phyloP scores from a whole-genome alignment of 2,888 invertebrate species.

The Stictocephala bisonia region DNA sequence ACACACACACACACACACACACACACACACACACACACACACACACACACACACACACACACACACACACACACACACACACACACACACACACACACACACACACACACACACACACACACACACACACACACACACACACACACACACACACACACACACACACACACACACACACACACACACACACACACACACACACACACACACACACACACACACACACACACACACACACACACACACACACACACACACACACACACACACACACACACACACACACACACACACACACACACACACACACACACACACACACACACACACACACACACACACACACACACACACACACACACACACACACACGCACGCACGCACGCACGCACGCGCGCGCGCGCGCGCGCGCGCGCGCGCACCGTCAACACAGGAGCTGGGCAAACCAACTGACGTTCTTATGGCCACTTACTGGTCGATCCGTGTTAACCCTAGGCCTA shows the following conservation, averaged over 20 bases:
- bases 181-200: constrained; percentile 13
- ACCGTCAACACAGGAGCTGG: too few species aligned
- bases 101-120: constrained; percentile 13
- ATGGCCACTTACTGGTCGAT: too few species aligned
- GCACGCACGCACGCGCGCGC: not conserved
- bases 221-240: constrained; percentile 13
- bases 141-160: too few species aligned
- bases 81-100: constrained; percentile 9
- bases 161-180: constrained; percentile 13
- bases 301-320: constrained; percentile 10
- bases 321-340: constrained; percentile 4
- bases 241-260: constrained; percentile 13
- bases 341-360: constrained; percentile 13
- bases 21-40: not conserved
- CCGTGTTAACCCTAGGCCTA: too few species aligned
- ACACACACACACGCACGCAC: constrained; percentile 3
- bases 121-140: constrained; percentile 13
- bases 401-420: not conserved
- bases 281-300: constrained; percentile 13
- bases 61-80: constrained; percentile 13
- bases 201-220: constrained; percentile 13
- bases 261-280: constrained; percentile 13
- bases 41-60: constrained; percentile 1
- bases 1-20: constrained; percentile 13
- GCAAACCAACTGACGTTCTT: too few species aligned